phyloP scores from a whole-genome alignment of 2,113 vertebrate species.

The Falcunculus frontatus region DNA sequence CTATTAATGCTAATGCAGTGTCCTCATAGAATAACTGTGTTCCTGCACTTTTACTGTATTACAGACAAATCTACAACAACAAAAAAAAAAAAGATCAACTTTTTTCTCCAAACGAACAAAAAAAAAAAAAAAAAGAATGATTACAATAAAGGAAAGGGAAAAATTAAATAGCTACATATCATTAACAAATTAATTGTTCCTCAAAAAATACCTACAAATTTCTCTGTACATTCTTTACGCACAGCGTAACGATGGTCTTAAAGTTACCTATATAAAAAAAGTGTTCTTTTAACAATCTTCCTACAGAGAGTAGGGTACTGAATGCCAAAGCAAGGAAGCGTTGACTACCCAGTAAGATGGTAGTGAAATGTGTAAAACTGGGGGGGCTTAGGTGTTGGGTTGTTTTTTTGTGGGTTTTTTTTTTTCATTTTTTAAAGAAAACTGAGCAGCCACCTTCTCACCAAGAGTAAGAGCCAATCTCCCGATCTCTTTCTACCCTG shows the following conservation, averaged over 20 bases:
- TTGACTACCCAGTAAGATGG: conserved; percentile 79
- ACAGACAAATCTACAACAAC: conserved; percentile 84
- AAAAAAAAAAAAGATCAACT: conserved; percentile 96
- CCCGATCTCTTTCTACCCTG: neutral
- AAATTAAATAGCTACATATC: conserved; percentile 99
- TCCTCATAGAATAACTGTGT: conserved; percentile 91
- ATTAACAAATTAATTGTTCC: conserved; percentile 99
- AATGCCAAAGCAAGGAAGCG: conserved; percentile 81
- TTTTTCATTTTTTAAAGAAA: neutral
- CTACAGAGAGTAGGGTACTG: conserved; percentile 89
- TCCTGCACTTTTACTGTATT: conserved; percentile 91
- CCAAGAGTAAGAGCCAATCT: conserved; percentile 33
- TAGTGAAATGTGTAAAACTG: conserved; percentile 80
- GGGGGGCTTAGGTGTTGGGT: conserved; percentile 5
- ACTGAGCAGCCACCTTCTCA: conserved; percentile 60
- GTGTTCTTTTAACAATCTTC: conserved; percentile 83
- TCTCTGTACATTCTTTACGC: conserved; percentile 99
- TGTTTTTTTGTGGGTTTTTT: neutral
- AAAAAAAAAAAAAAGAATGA: conserved; percentile 80
- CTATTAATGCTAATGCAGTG: conserved; percentile 85
- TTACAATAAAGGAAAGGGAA: conserved; percentile 93
- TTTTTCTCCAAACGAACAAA: conserved; percentile 86
- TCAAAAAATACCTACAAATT: conserved; percentile 99
- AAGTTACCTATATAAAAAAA: conserved; percentile 98
- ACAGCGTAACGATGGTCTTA: conserved; percentile 99